phyloP scores from a whole-genome alignment of 1,140 invertebrate genomes.

The Hyles euphorbiae region DNA sequence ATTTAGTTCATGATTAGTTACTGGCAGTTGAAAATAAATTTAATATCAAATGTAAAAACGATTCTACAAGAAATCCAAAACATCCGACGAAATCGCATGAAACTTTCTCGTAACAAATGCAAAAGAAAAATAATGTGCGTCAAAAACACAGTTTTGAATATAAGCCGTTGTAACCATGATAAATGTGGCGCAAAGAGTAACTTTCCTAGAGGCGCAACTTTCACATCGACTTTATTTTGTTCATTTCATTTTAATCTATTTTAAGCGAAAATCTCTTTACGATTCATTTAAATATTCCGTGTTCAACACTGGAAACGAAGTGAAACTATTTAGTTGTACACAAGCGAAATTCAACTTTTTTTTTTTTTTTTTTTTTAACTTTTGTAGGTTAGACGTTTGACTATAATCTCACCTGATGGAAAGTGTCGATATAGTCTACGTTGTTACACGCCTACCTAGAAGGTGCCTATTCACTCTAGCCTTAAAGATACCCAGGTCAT shows the following conservation, averaged over 20 bases:
- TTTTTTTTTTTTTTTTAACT: too few species aligned
- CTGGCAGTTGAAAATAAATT: too few species aligned
- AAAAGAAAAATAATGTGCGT: slow-evolving; percentile 59
- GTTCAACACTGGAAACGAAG: slow-evolving; percentile 6
- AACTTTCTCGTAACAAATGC: slow-evolving; percentile 35
- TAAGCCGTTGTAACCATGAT: slow-evolving; percentile 19
- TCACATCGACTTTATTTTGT: slow-evolving; percentile 39
- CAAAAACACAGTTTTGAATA: slow-evolving; percentile 53
- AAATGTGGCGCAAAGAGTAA: slow-evolving; percentile 45
- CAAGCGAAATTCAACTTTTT: slow-evolving; percentile 3
- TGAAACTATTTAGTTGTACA: slow-evolving; percentile 11
- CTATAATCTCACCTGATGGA: too few species aligned
- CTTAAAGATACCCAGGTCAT: too few species aligned
- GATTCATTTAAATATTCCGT: slow-evolving; percentile 15
- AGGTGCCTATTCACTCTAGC: too few species aligned
- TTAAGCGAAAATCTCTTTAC: slow-evolving; percentile 10
- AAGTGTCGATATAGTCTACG: too few species aligned
- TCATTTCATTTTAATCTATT: slow-evolving; percentile 3
- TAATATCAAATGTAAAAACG: too few species aligned
- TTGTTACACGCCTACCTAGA: too few species aligned
- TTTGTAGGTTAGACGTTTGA: too few species aligned
- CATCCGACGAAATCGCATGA: slow-evolving; percentile 38
- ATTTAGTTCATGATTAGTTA: too few species aligned
- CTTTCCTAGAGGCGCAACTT: slow-evolving; percentile 46
- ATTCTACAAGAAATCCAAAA: slow-evolving; percentile 15